Evolutionary conservation across 2,888 invertebrate species (phyloP).

Genomic region (Harpalus rufipes): DNA sequence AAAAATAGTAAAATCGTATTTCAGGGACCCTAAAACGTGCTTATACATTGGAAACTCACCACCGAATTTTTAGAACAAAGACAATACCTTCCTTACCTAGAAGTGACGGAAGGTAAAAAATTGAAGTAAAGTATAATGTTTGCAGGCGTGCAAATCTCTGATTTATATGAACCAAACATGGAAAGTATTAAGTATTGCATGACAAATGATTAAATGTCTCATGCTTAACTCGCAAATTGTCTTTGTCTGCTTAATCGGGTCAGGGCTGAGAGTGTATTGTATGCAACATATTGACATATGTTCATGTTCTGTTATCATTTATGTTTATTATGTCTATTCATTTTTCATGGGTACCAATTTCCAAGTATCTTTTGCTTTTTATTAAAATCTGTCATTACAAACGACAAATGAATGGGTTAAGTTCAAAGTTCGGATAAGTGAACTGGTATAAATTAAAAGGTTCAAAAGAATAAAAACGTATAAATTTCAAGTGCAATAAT

Average conservation of each 20-base stretch:
- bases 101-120: too few relatives aligned
- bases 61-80: too few relatives aligned
- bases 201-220: constrained; percentile 2
- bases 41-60: too few relatives aligned
- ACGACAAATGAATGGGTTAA: neutral
- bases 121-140: neutral
- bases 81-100: too few relatives aligned
- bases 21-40: too few relatives aligned
- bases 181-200: neutral
- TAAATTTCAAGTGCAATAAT: neutral
- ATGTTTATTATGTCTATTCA: neutral
- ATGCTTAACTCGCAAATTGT: neutral
- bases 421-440: neutral
- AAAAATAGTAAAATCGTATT: too few relatives aligned
- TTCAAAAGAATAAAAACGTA: neutral
- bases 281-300: constrained; percentile 6
- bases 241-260: neutral
- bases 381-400: neutral
- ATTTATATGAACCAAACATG: neutral
- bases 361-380: neutral
- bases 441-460: constrained; percentile 3
- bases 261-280: constrained; percentile 1
- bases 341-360: neutral
- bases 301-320: constrained; percentile 2
- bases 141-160: neutral